These are phyloP conservation scores for Enoplolaimus lenunculus DNA, from an alignment of 2,888 invertebrate species.

Conservation along the genomic window DNA sequence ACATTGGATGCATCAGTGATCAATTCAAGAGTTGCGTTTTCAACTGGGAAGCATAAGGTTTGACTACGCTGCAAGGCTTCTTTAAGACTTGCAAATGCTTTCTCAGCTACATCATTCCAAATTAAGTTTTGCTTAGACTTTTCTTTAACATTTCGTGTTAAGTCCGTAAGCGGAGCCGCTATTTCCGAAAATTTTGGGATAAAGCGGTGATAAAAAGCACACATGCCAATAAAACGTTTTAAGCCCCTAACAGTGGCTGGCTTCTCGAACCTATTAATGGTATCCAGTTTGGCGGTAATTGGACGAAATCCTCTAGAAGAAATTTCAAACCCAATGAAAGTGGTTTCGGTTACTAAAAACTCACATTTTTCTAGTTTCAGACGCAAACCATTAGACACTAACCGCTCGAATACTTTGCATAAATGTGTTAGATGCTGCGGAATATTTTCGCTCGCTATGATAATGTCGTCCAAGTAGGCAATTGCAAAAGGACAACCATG, in stretches of 20 bases:
- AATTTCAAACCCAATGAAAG: background rate
- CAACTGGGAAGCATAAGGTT: background rate
- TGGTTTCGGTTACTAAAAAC: background rate
- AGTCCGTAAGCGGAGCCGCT: background rate
- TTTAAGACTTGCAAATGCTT: background rate
- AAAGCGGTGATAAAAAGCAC: background rate
- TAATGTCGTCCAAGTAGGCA: conserved; percentile 15
- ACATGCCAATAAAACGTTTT: background rate
- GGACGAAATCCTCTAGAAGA: background rate
- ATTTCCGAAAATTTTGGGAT: background rate
- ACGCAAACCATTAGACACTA: background rate
- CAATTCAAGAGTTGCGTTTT: background rate
- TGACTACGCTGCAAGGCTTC: background rate
- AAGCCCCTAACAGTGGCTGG: background rate
- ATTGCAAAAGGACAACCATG: background rate
- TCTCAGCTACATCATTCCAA: background rate
- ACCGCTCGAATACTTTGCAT: background rate
- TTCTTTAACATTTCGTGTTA: background rate
- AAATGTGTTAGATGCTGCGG: background rate
- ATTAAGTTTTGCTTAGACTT: background rate
- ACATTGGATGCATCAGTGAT: background rate
- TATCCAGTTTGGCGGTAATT: background rate
- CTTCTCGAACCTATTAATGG: background rate
- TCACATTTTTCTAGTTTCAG: conserved; percentile 4
- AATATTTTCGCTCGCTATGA: background rate